Conservation (phyloP, 2,888 invertebrate genomes). For the Linyphia triangularis region DNA sequence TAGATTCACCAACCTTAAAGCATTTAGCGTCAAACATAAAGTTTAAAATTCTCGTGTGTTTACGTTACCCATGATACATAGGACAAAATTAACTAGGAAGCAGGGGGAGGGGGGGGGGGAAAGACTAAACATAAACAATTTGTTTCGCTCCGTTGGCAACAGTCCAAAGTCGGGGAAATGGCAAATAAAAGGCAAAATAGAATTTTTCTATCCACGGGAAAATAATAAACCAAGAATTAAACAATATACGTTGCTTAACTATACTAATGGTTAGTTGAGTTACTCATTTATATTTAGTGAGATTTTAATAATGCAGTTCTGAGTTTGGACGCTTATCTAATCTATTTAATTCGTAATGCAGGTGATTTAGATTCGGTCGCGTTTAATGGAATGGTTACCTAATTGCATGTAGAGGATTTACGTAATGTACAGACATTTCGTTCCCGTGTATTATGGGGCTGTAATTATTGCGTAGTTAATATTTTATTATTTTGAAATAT, state of each 20-base stretch:
- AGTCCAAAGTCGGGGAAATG: background rate
- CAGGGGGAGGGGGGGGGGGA: background rate
- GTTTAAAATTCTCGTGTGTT: conserved; percentile 24
- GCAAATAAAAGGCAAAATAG: background rate
- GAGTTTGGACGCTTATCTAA: background rate
- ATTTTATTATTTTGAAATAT: no score
- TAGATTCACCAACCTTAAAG: conserved; percentile 16
- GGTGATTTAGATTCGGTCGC: background rate
- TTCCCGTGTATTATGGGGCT: background rate
- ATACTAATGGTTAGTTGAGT: conserved; percentile 1
- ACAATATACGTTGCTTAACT: conserved; percentile 1
- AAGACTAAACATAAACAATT: conserved; percentile 19
- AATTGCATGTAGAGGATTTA: conserved; percentile 3
- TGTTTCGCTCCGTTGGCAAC: conserved; percentile 24
- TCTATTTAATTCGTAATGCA: background rate
- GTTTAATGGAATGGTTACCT: conserved; percentile 3
- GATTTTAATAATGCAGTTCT: background rate
- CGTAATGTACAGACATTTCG: background rate
- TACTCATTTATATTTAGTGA: conserved; percentile 4
- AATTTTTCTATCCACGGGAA: background rate
- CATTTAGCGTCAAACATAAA: conserved; percentile 1
- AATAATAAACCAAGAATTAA: conserved; percentile 1
- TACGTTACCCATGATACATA: background rate
- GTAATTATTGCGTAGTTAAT: no score
- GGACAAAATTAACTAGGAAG: conserved; percentile 14